phyloP scores from a whole-genome alignment of 2,797 vertebrate species.

The Oreochromis mossambicus region DNA sequence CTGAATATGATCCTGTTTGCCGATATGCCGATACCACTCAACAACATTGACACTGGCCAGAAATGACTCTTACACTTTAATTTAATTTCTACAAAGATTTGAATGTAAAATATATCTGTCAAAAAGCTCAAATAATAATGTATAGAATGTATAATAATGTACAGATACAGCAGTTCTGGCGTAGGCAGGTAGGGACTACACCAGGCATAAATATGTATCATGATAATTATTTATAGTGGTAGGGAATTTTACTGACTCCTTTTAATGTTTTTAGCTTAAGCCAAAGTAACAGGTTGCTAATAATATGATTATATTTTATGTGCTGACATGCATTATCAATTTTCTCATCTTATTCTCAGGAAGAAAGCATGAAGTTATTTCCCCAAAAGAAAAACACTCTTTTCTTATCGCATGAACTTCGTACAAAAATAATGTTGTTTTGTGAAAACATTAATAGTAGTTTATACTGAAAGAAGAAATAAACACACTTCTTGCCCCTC shows the following conservation, averaged over 20 bases:
- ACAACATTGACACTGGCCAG: neutral
- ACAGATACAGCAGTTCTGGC: neutral
- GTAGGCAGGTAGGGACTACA: neutral
- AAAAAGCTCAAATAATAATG: neutral
- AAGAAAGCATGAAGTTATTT: neutral
- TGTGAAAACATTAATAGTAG: neutral
- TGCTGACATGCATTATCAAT: neutral
- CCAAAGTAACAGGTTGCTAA: neutral
- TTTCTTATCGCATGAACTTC: neutral
- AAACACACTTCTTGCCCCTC: neutral
- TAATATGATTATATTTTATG: neutral
- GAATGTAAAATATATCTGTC: neutral
- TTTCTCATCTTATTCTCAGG: neutral
- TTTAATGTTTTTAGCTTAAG: neutral
- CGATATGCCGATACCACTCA: neutral
- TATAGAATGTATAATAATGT: neutral
- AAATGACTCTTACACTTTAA: neutral
- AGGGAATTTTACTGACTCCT: neutral
- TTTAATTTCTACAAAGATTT: neutral
- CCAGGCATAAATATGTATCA: too few species aligned
- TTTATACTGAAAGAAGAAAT: neutral
- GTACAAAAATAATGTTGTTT: neutral
- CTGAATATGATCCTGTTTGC: neutral
- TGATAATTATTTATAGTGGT: neutral
- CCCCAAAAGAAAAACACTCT: neutral